A percentile compares a stretch with the other conserved stretches of the same genome.
Evolutionary conservation across 2,797 vertebrate genomes (phyloP).

Genomic region (Gila robusta): DNA sequence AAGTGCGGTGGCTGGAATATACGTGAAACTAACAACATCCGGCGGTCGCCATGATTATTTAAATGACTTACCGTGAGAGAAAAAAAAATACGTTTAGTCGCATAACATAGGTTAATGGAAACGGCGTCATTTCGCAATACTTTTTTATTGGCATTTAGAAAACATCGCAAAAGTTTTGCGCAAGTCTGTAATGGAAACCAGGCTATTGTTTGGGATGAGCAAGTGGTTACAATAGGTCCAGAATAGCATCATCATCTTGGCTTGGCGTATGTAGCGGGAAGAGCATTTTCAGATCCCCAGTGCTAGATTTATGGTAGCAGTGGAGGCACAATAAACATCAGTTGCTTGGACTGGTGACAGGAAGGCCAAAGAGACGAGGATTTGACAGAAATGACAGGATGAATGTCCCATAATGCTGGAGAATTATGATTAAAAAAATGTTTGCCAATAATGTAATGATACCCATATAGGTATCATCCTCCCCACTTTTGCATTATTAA

Average conservation of each 20-base stretch:
- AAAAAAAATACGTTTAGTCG: no score
- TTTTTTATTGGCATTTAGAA: no score
- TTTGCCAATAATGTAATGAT: background rate
- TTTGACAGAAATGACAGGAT: slow-evolving; percentile 5
- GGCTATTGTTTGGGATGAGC: background rate
- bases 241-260: background rate
- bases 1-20: no score
- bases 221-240: background rate
- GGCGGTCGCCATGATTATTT: no score
- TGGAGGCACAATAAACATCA: background rate
- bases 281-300: background rate
- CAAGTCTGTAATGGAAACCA: no score
- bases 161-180: no score
- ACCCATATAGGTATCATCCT: slow-evolving; percentile 8
- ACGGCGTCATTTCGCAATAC: no score
- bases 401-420: background rate
- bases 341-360: slow-evolving; percentile 7
- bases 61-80: no score
- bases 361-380: background rate
- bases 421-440: background rate
- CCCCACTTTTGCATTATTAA: background rate
- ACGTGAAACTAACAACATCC: no score
- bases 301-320: background rate
- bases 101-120: no score
- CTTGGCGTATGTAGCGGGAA: background rate